Conservation (phyloP, 2,797 vertebrate species). For the Peromyscus aztecus region DNA sequence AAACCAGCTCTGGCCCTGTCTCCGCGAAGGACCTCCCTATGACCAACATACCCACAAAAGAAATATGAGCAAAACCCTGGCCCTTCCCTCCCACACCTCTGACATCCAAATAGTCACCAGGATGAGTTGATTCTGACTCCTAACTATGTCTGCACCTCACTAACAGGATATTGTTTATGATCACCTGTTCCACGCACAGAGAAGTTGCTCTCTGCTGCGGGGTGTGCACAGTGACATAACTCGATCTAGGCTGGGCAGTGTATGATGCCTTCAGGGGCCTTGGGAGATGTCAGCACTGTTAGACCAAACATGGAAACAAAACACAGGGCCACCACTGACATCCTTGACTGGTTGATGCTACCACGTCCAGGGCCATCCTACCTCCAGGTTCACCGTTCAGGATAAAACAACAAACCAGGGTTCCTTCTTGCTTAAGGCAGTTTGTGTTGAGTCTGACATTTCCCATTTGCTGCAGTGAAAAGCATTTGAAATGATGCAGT, state of each 20-base stretch:
- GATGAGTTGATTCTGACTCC: background rate
- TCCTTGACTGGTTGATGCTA: background rate
- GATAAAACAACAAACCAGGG: background rate
- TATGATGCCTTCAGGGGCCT: background rate
- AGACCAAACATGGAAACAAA: background rate
- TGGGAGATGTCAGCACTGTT: background rate
- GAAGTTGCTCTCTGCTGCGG: background rate
- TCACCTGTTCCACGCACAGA: background rate
- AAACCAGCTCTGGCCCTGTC: background rate
- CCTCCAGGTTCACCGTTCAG: background rate
- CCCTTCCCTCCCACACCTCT: background rate
- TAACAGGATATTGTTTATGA: background rate
- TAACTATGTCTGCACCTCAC: background rate
- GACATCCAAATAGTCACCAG: background rate
- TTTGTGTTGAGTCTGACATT: background rate
- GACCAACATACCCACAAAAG: background rate
- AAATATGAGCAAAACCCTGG: rapidly evolving
- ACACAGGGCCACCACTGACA: background rate
- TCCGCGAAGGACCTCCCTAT: background rate
- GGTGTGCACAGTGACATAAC: rapidly evolving
- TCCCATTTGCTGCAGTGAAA: background rate
- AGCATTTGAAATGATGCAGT: too few species aligned
- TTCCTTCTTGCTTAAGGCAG: background rate
- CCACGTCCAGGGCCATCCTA: background rate
- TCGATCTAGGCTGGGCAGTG: background rate